phyloP scores from a whole-genome alignment of 2,888 invertebrate species.

The Rhagonycha fulva region DNA sequence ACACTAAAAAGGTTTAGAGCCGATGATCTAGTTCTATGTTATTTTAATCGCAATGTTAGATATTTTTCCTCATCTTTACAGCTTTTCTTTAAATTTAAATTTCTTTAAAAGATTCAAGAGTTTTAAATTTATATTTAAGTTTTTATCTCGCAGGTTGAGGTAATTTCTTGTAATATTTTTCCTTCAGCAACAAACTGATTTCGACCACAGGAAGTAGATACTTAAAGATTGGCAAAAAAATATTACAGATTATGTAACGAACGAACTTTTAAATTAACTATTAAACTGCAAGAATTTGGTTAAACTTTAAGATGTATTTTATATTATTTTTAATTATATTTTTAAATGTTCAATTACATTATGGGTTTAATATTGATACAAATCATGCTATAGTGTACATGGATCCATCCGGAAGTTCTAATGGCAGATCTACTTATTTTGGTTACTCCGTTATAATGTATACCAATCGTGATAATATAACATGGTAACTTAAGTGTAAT shows the following conservation, averaged over 20 bases:
- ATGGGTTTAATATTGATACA: conserved; percentile 45
- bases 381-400: conserved; percentile 41
- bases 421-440: conserved; percentile 44
- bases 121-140: not conserved
- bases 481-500: conserved; percentile 37
- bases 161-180: not conserved
- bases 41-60: too few species aligned
- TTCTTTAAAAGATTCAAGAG: too few species aligned
- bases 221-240: conserved; percentile 7
- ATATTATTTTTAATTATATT: not conserved
- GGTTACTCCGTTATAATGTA: conserved; percentile 49
- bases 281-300: not conserved
- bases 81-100: too few species aligned
- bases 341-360: conserved; percentile 4
- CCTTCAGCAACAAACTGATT: conserved; percentile 17
- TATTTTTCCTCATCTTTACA: too few species aligned
- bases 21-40: too few species aligned
- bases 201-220: conserved; percentile 19
- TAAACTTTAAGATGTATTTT: not conserved
- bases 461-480: conserved; percentile 20
- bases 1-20: too few species aligned
- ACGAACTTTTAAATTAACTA: not conserved
- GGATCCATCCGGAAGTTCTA: conserved; percentile 33
- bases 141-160: not conserved
- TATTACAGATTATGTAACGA: not conserved